These are phyloP conservation scores for Allophyes oxyacanthae DNA, from an alignment of 2,888 invertebrate genomes.

Conservation along the genomic window DNA sequence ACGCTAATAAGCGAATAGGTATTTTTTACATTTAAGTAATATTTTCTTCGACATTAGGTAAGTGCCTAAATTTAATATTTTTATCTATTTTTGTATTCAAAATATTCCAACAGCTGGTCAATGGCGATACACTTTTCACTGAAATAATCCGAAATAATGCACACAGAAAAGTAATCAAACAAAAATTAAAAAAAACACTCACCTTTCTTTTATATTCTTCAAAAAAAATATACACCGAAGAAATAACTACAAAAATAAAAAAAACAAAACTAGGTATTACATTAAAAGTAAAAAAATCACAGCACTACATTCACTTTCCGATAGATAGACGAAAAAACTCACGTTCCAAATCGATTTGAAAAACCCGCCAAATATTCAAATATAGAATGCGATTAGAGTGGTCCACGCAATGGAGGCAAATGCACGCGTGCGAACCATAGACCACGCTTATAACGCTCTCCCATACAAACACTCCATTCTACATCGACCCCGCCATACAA, in stretches of 20 bases:
- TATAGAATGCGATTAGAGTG: slow-evolving; percentile 60
- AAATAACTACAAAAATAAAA: slow-evolving; percentile 57
- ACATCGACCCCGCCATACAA: slow-evolving; percentile 37
- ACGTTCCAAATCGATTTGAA: slow-evolving; percentile 55
- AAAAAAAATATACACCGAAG: slow-evolving; percentile 55
- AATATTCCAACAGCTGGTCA: no score
- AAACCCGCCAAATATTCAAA: slow-evolving; percentile 51
- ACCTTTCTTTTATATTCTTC: slow-evolving; percentile 55
- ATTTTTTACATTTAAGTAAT: no score
- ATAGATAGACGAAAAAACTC: slow-evolving; percentile 54
- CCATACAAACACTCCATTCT: slow-evolving; percentile 51
- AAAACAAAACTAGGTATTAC: slow-evolving; percentile 50
- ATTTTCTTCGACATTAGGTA: no score
- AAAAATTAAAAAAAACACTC: slow-evolving; percentile 35
- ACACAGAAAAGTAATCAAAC: not conserved
- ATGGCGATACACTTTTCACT: no score
- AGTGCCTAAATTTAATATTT: no score
- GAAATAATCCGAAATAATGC: not conserved
- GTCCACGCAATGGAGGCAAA: slow-evolving; percentile 60
- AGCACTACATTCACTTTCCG: slow-evolving; percentile 58
- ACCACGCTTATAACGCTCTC: slow-evolving; percentile 62
- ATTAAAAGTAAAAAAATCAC: slow-evolving; percentile 43
- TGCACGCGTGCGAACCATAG: slow-evolving; percentile 63
- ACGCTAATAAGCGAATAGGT: no score
- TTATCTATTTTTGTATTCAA: no score